Conservation (phyloP, 2,797 vertebrate species). For the Falco concolor region DNA sequence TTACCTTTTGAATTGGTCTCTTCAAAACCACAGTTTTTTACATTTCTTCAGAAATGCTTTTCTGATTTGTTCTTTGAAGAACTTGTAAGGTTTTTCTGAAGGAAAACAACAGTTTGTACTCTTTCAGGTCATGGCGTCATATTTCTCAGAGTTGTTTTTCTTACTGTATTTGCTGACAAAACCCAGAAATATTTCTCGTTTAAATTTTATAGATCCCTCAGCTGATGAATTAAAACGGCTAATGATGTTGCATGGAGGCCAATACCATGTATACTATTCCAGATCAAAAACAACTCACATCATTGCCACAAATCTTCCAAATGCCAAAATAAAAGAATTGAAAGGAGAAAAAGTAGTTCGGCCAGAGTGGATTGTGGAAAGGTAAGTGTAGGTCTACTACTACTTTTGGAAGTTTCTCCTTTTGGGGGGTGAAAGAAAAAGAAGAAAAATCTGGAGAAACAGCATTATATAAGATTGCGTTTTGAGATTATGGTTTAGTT, state of each 20-base stretch:
- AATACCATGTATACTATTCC: constrained; percentile 93
- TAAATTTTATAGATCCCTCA: constrained; percentile 84
- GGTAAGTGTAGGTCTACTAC: constrained; percentile 73
- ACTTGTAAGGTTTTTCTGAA: neutral
- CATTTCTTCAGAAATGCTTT: neutral
- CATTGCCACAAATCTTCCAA: constrained; percentile 93
- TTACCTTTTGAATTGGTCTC: neutral
- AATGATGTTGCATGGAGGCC: constrained; percentile 97
- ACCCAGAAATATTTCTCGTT: constrained; percentile 1
- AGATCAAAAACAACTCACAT: constrained; percentile 96
- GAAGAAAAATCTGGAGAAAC: neutral
- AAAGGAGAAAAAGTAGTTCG: constrained; percentile 91
- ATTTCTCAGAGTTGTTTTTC: neutral
- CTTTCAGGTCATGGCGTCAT: neutral
- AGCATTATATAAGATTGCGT: neutral
- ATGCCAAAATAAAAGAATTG: constrained; percentile 91
- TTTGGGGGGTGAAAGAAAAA: neutral
- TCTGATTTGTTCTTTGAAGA: neutral
- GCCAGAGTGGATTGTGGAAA: constrained; percentile 95
- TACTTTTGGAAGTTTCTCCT: neutral
- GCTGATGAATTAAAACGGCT: constrained; percentile 91
- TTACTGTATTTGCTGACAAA: neutral
- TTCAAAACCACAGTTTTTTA: neutral
- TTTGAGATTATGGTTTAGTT: neutral
- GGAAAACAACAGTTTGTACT: neutral